Base-by-base conservation (phyloP, 1,140 invertebrate species). In the Littorina saxatilis region DNA sequence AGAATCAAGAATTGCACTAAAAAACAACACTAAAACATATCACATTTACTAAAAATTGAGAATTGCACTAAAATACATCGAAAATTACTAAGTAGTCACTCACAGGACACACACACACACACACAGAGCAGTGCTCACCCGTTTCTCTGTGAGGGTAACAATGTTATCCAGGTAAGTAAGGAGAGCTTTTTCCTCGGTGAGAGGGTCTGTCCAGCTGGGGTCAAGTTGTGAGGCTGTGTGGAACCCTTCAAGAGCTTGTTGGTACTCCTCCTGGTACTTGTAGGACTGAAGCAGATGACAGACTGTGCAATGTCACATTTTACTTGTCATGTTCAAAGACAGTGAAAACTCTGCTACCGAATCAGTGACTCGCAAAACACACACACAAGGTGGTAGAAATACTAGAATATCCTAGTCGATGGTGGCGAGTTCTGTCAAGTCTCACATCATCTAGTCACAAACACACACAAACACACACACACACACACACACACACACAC, bases 191-290 rank as follows among this genome's bases (percentile, higher is more conserved):
- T 94, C 93, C 88, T 96, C 95, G 0, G 91, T 90, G 78, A 90
- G 90, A 1, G 96, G 95, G n/a, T 93, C 93, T 79, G 94, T 93
- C 96, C 96, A 97, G 4, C 93, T 93, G 0, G 96, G 96, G 92
- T 97, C 96, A 52, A 96, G 93, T 23, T 93, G 90, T 40, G 93
- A 92, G 11, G 96, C 95, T 88, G 93, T 92, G 47, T 94, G 90
- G 85, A 96, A 96, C 52, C 95, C 95, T 81, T 95, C 93, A 52
- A 97, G 88, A 3, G 96, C 95, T 87, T 94, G 91, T 82, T 94
- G 91, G 91, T 95, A 97, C 77, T 95, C 93, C 92, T 97, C 96
- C 92, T 96, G 95, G 92, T 96, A 97, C 92, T 96, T 96, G 73
- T 96, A 93, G 11, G 95, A 95, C 96, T 96, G 83, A 2, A 83